A percentile compares a stretch with the other conserved stretches of the same genome.
These are phyloP conservation scores for Deroptyus accipitrinus DNA, from an alignment of 2,113 vertebrate genomes.

Conservation along the genomic window DNA sequence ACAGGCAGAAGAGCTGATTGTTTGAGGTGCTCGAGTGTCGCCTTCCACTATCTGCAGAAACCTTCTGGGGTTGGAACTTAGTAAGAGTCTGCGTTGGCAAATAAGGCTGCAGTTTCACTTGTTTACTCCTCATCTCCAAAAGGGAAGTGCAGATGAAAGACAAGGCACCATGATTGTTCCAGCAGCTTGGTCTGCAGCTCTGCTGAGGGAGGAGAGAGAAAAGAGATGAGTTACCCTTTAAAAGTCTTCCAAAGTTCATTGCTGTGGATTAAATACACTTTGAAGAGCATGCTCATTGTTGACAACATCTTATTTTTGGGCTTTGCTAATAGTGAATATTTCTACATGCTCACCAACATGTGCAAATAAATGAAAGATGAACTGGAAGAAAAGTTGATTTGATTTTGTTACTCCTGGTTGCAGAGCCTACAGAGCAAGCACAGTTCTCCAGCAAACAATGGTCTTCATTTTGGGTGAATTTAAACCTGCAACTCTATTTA, in stretches of 20 bases:
- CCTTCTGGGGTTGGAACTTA: conserved; percentile 18
- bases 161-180: not conserved
- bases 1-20: not conserved
- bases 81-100: not conserved
- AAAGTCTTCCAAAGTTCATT: not conserved
- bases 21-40: not conserved
- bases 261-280: not conserved
- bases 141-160: conserved; percentile 24
- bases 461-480: not conserved
- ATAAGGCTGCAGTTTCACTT: not conserved
- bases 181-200: not conserved
- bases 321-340: not conserved
- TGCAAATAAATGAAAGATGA: not conserved
- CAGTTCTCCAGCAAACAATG: not conserved
- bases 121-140: not conserved
- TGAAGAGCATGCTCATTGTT: not conserved
- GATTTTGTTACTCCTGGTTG: not conserved
- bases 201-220: not conserved
- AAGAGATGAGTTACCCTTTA: not conserved
- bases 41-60: conserved; percentile 39
- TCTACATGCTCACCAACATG: accelerated
- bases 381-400: not conserved
- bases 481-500: not conserved
- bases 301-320: not conserved
- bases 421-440: not conserved